Evolutionary conservation across 2,797 vertebrate species (phyloP), one percentile per base, ranked within the genome.

Genomic region (Enteromius argenteus): DNA sequence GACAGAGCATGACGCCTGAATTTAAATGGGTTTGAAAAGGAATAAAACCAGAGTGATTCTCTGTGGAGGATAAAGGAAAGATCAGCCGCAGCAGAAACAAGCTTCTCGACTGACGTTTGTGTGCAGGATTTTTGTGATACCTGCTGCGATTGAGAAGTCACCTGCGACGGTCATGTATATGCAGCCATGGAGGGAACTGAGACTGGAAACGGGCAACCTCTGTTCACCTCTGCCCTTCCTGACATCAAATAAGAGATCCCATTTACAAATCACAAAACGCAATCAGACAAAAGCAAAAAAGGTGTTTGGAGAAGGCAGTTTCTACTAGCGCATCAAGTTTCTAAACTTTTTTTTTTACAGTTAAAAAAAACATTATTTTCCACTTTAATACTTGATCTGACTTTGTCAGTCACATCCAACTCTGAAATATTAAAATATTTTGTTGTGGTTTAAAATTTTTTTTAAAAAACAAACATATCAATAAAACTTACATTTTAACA

Each of bases 61-160:
- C 72, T 84, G 64, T 80, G 44, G 81, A 81, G 83, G 46, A 81
- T 82, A 71, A 72, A 85, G 42, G 71, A 74, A 69, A 66, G 56
- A 85, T 81, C 44, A 79, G 67, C 53, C 2, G 27, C 46, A 78
- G 56, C 69, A 64, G 10, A 66, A 83, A 80, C 67, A 77, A 56
- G 84, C 66, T 83, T 77, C 49, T 84, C 35, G 66, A 60, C 80
- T 80, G 84, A 74, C 67, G 80, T 68, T 66, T 75, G 69, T 74
- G 75, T 60, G 74, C 32, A 3, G 58, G 79, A 51, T 66, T 83
- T 60, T 80, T 67, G 60, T 68, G 46, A 49, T 81, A 71, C 79
- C 77, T 75, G 80, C 73, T 79, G 86, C n/a, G 64, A 80, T 58
- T 74, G 81, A 86, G 81, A 86, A 86, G 67, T 79, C 84, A 87